A percentile compares a stretch with the other conserved stretches of the same genome.
These are phyloP conservation scores for Prinia subflava DNA, from an alignment of 2,113 vertebrate genomes.

Conservation along the genomic window DNA sequence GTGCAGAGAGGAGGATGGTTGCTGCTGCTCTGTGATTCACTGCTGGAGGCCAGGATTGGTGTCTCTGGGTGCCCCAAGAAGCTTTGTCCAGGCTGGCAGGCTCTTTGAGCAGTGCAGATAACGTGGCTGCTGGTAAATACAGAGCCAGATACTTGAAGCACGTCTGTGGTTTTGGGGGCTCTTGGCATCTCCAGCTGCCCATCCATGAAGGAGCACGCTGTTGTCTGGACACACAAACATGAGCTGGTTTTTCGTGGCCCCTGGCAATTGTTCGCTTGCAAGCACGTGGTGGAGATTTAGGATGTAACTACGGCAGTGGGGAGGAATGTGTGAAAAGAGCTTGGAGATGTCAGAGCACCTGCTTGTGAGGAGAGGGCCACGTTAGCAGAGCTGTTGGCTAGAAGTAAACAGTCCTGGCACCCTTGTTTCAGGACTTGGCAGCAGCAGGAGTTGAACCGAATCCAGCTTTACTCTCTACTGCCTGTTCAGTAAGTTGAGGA, in stretches of 20 bases:
- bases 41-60: not conserved
- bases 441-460: constrained; percentile 30
- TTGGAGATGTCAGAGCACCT: constrained; percentile 48
- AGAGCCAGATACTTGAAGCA: not conserved
- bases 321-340: constrained; percentile 45
- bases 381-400: constrained; percentile 52
- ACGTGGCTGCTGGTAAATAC: rapidly evolving
- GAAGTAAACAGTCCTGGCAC: constrained; percentile 62
- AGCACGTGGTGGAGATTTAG: not conserved
- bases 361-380: constrained; percentile 32
- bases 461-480: constrained; percentile 63
- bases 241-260: not conserved
- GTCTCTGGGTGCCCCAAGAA: not conserved
- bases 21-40: not conserved
- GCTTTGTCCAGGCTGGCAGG: not conserved
- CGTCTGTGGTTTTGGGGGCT: not conserved
- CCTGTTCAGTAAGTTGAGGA: constrained; percentile 66
- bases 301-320: not conserved
- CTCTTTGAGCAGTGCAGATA: not conserved
- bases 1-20: not conserved
- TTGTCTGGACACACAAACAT: not conserved
- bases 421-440: constrained; percentile 65
- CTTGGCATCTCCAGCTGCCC: not conserved
- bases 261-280: not conserved
- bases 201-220: rapidly evolving